Evolutionary conservation across 2,797 vertebrate species (phyloP).

Genomic region (Sebastes minor): DNA sequence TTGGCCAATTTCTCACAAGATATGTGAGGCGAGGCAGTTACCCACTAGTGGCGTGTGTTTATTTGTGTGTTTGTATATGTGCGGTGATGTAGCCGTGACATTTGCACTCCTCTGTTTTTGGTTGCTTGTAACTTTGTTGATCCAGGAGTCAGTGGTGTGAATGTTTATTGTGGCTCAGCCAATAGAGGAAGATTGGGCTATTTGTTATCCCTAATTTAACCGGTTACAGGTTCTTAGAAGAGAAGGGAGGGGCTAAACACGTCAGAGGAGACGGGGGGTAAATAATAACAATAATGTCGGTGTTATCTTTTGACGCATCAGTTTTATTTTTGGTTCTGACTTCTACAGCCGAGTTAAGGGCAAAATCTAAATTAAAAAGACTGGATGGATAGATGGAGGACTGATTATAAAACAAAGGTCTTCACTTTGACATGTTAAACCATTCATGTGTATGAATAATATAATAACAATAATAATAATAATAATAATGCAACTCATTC

Average conservation of each 20-base stretch:
- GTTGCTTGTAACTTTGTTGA: background rate
- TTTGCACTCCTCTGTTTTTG: background rate
- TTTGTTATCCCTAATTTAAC: slow-evolving; percentile 41
- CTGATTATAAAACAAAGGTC: background rate
- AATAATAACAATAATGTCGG: slow-evolving; percentile 20
- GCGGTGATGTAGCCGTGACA: background rate
- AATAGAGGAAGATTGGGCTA: slow-evolving; percentile 36
- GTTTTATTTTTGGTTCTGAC: slow-evolving; percentile 11
- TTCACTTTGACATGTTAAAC: background rate
- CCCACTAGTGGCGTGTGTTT: background rate
- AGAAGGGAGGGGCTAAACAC: background rate
- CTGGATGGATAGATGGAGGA: background rate
- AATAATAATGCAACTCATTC: background rate
- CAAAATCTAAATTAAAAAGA: background rate
- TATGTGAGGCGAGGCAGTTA: background rate
- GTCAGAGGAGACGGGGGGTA: background rate
- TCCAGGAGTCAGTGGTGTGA: background rate
- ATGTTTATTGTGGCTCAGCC: slow-evolving; percentile 31
- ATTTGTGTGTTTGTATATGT: background rate
- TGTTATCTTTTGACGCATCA: background rate
- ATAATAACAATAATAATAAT: too few species aligned
- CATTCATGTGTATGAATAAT: background rate
- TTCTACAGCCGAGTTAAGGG: background rate
- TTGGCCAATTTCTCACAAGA: background rate
- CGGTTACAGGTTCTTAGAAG: slow-evolving; percentile 3